Base-by-base conservation (phyloP, 2,888 invertebrate genomes). In the Oxystoma pomonae region DNA sequence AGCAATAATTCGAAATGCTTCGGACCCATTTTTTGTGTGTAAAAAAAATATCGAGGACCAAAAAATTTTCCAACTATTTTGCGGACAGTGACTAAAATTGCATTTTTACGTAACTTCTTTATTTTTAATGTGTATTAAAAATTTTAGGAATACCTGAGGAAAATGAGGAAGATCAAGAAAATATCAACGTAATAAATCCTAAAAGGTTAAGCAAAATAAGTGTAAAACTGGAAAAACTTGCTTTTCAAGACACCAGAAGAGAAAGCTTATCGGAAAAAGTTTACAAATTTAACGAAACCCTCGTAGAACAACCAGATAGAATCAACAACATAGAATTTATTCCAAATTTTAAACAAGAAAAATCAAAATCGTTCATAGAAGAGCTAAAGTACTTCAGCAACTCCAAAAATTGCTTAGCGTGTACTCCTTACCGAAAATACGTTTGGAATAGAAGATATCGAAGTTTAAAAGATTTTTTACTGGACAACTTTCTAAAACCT, bases 191-290 rank as follows among this genome's bases (percentile, higher is more conserved):
- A 12, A 72, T 72, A 56, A 64, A 67, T 53, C 59, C 69, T 12
- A 72, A 72, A 58, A 65, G 71, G 56, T 60, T 72, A 55, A 73
- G 72, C 51, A 64, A 63, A 55, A 73, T 74, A 18, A 74, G 72
- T 51, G 67, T 64, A 16, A 67, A 66, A 35, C 58, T 73, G 20
- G 71, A 72, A 60, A 71, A 69, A 59, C 51, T 73, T 16, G 70
- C 62, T 20, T 20, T 58, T 17, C 56, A 62, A 56, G 59, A 68
- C 16, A 58, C 57, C 9, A 51, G 68, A 21, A 61, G 59, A 35
- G 59, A 65, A n/a, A 68, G 59, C 57, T 56, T 65, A 9, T 59
- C 55, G n/a, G 67, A 65, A 57, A 66, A 64, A 65, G 50, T 68
- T 61, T 62, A 66, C 21, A 59, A 69, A 51, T 57, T 69, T 9